Evolutionary conservation across 1,140 invertebrate species (phyloP).

Genomic region (Dreissena rostriformis): DNA sequence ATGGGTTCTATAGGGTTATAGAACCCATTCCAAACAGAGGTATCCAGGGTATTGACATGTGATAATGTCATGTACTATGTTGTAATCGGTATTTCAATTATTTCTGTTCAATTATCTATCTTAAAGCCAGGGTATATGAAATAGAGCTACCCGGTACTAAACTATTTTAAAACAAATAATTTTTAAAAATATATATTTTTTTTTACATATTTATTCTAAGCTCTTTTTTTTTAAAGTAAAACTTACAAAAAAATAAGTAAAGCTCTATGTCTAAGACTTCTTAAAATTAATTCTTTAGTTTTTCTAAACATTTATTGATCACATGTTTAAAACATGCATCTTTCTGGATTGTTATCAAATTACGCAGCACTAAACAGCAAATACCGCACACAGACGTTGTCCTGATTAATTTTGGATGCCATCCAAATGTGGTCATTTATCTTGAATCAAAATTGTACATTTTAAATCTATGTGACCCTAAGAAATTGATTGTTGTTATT

Average conservation of each 20-base stretch:
- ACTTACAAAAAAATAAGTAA: background rate
- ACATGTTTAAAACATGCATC: too few species aligned
- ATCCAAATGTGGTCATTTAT: too few species aligned
- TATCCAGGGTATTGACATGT: background rate
- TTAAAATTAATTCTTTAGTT: too few species aligned
- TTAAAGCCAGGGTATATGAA: background rate
- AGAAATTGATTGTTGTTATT: too few species aligned
- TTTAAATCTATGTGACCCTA: too few species aligned
- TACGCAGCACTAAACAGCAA: too few species aligned
- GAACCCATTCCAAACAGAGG: constrained; percentile 45
- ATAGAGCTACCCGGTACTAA: background rate
- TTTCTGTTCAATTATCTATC: background rate
- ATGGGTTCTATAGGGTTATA: constrained; percentile 39
- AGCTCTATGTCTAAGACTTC: too few species aligned
- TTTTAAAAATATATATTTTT: background rate
- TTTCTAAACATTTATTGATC: too few species aligned
- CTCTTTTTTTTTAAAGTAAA: background rate
- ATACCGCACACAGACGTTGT: too few species aligned
- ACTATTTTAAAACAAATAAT: background rate
- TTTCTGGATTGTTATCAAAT: too few species aligned
- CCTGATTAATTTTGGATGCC: too few species aligned
- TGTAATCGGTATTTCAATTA: background rate
- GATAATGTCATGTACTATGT: background rate
- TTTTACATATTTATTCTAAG: background rate
- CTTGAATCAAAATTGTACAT: too few species aligned